Evolutionary conservation across 1,140 invertebrate genomes (phyloP), one percentile per base, ranked within the genome.

Genomic region (Proctacanthus coquilletti): DNA sequence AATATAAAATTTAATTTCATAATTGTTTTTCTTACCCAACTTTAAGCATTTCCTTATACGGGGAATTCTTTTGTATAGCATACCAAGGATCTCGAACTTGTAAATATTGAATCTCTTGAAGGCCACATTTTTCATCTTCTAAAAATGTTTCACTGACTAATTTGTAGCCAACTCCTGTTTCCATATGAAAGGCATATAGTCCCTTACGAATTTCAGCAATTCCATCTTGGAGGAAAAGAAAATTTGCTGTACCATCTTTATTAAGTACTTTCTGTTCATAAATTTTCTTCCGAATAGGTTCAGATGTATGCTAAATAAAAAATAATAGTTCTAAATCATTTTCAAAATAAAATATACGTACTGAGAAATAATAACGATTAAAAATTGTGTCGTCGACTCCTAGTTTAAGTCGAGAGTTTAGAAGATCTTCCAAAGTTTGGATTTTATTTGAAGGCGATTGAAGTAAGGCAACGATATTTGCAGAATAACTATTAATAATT

Each of bases 71-170:
- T 40, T 65, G 63, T 1, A 77, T 63, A 0, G 67, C 66, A 13
- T 74, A 42, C 56, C 67, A 69, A 0, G 75, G 74, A 48, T 72
- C 62, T 2, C 67, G 58, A 0, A 73, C 62, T 43, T 74, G 66
- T 4, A 77, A 42, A 40, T 66, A 72, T 45, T 69, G 62, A 43
- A 77, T 73, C 51, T 75, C 72, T 30, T 69, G 61, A 2, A 79
- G 50, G 1, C 70, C 72, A 48, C 74, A 79, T 52, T 77, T 79
- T 50, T 77, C 72, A 3, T 69, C 64, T 52, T 77, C 75, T 4
- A 62, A 48, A 45, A 71, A 79, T 38, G 67, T 75, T 51, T 75
- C 70, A 25, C 70, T 64, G 10, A 77, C 66, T 18, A 75, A 51
- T 47, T 75, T 69, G 48, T 77, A 77, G 0, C 71, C 66, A 0